A percentile compares a stretch with the other conserved stretches of the same genome.
Evolutionary conservation across 2,797 vertebrate genomes (phyloP).

Genomic region (Prionace glauca): DNA sequence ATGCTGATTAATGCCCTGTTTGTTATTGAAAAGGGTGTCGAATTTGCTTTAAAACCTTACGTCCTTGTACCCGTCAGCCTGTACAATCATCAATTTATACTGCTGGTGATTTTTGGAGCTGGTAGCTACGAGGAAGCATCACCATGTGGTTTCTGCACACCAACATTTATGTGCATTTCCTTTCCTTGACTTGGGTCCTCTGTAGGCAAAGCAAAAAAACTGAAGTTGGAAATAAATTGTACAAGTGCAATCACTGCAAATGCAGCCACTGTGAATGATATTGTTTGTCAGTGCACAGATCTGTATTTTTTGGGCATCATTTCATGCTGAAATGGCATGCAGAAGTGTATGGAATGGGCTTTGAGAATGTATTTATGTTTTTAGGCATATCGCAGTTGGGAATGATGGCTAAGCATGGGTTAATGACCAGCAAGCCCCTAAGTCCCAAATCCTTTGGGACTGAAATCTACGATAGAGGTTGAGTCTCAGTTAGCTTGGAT

Average conservation of each 20-base stretch:
- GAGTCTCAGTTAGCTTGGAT: not conserved
- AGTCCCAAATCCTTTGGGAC: not conserved
- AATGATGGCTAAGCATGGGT: not conserved
- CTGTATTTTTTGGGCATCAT: not conserved
- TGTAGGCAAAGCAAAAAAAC: not conserved
- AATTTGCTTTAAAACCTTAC: slow-evolving; percentile 28
- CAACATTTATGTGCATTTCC: not conserved
- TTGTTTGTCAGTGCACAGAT: not conserved
- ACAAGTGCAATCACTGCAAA: too few relatives aligned
- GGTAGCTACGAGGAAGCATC: not conserved
- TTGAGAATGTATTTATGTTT: not conserved
- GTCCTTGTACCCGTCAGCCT: slow-evolving; percentile 24
- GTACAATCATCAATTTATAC: slow-evolving; percentile 25
- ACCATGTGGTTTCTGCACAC: not conserved
- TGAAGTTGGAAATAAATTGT: not conserved
- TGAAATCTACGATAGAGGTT: not conserved
- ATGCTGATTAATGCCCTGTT: slow-evolving; percentile 33
- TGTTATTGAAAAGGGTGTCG: slow-evolving; percentile 36
- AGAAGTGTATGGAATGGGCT: not conserved
- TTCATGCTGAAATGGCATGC: not conserved
- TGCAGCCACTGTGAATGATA: not conserved
- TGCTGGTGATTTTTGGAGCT: not conserved
- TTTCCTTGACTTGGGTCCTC: not conserved
- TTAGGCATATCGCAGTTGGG: not conserved
- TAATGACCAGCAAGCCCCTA: not conserved